These are phyloP conservation scores for Orchestes rusci DNA, from an alignment of 2,888 invertebrate species.

Conservation along the genomic window DNA sequence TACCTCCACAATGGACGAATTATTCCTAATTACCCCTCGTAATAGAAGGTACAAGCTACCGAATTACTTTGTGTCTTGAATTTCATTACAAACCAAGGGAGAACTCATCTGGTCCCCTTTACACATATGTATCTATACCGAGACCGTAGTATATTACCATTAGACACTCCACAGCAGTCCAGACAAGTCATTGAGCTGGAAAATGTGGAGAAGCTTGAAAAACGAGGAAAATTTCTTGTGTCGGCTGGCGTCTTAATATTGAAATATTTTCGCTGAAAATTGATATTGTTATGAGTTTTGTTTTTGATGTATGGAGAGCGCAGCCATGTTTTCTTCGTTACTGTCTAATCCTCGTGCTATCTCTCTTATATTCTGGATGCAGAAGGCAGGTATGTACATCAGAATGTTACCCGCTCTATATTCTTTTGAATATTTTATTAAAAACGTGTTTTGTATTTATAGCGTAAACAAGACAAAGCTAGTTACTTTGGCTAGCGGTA, in stretches of 20 bases:
- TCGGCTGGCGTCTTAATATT: slow-evolving; percentile 32
- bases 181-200: slow-evolving; percentile 27
- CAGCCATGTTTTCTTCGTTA: slow-evolving; percentile 6
- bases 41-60: background rate
- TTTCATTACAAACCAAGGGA: background rate
- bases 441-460: no score
- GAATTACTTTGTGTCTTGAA: background rate
- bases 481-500: no score
- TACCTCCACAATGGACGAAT: background rate
- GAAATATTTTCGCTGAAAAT: slow-evolving; percentile 37
- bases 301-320: slow-evolving; percentile 23
- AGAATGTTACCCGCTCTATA: no score
- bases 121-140: slow-evolving; percentile 40
- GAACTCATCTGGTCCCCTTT: background rate
- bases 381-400: no score
- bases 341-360: slow-evolving; percentile 1
- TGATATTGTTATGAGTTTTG: slow-evolving; percentile 35
- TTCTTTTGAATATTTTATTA: no score
- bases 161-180: slow-evolving; percentile 36
- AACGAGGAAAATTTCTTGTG: slow-evolving; percentile 14
- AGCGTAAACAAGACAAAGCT: no score
- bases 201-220: slow-evolving; percentile 20
- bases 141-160: slow-evolving; percentile 42
- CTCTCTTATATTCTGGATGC: no score
- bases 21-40: background rate